phyloP scores from a whole-genome alignment of 2,113 vertebrate species.

The Zosterops borbonicus region DNA sequence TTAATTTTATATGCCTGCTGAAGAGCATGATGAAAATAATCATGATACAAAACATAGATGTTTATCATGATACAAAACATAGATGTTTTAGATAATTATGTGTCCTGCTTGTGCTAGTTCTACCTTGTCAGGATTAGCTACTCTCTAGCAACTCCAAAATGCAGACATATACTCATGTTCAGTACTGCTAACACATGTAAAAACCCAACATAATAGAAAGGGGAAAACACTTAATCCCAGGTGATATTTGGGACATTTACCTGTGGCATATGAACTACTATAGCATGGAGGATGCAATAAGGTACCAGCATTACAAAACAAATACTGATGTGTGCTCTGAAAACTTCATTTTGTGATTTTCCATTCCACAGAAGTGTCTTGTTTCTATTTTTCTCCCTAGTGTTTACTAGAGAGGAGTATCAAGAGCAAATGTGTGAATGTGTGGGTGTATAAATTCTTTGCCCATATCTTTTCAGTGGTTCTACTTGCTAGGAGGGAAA shows the following conservation, averaged over 20 bases:
- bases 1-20: neutral
- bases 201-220: neutral
- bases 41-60: too few relatives aligned
- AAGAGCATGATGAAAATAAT: neutral
- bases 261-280: neutral
- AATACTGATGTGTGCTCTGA: neutral
- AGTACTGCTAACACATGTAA: neutral
- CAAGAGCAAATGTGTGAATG: neutral
- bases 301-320: neutral
- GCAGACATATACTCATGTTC: neutral
- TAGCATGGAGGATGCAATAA: neutral
- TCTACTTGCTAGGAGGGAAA: neutral
- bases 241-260: neutral
- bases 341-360: neutral
- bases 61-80: neutral
- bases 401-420: neutral
- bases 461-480: neutral
- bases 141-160: neutral
- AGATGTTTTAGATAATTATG: neutral
- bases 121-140: neutral
- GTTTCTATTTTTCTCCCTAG: neutral
- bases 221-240: neutral
- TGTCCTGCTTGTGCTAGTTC: neutral
- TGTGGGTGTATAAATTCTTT: neutral
- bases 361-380: neutral